Percentiles rank a stretch among this genome's conserved stretches.
These are phyloP conservation scores for Acleris literana DNA, from an alignment of 2,888 invertebrate genomes.

Conservation along the genomic window DNA sequence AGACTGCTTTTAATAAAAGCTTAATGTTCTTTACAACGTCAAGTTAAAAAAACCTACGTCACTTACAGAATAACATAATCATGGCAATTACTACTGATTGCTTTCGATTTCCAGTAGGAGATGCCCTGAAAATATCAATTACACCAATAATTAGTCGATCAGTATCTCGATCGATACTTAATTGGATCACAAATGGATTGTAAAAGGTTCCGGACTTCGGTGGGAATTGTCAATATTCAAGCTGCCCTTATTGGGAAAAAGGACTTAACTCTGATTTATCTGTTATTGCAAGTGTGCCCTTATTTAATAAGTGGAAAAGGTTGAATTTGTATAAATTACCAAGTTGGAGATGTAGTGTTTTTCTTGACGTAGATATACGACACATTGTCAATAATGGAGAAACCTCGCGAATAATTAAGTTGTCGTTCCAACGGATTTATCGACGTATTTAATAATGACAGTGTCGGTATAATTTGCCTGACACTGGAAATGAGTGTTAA, in stretches of 20 bases:
- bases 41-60: neutral
- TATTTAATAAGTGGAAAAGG: too few species aligned
- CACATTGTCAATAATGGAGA: conserved; percentile 58
- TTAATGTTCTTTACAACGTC: too few species aligned
- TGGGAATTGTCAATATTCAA: conserved; percentile 24
- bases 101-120: conserved; percentile 45
- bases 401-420: conserved; percentile 53
- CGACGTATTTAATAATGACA: conserved; percentile 48
- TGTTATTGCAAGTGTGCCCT: neutral
- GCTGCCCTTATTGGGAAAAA: neutral
- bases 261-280: neutral
- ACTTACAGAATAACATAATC: neutral
- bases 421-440: conserved; percentile 67
- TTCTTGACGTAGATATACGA: conserved; percentile 20
- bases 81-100: neutral
- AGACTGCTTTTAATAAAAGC: too few species aligned
- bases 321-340: too few species aligned
- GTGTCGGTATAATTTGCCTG: conserved; percentile 41
- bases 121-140: conserved; percentile 54
- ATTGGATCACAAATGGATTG: conserved; percentile 69
- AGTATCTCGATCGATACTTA: conserved; percentile 60
- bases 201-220: conserved; percentile 40
- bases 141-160: conserved; percentile 54
- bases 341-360: neutral
- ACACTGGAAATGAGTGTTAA: neutral